phyloP scores from a whole-genome alignment of 2,888 invertebrate species.

The Carabus problematicus region DNA sequence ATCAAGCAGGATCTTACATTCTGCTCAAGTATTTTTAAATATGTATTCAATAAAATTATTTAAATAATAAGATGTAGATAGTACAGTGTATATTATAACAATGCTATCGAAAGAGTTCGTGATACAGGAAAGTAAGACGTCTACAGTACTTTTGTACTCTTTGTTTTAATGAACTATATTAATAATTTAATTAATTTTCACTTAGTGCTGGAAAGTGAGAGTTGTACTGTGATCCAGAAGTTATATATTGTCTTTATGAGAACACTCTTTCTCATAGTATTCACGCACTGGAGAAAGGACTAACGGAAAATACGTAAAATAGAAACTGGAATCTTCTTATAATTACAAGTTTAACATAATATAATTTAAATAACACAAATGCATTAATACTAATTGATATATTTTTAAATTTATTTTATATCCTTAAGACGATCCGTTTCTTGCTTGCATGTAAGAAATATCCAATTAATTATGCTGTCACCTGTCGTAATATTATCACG shows the following conservation, averaged over 20 bases:
- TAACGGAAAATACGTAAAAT: background rate
- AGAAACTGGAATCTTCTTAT: background rate
- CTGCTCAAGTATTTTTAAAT: too few species aligned
- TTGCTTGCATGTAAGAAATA: background rate
- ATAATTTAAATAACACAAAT: background rate
- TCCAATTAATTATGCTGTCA: background rate
- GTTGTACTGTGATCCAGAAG: conserved; percentile 1
- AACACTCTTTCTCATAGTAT: conserved; percentile 32
- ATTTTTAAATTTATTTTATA: background rate
- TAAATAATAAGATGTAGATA: background rate
- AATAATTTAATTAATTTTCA: conserved; percentile 21
- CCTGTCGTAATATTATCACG: too few species aligned
- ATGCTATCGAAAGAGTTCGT: background rate
- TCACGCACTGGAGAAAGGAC: conserved; percentile 6
- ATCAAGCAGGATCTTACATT: too few species aligned
- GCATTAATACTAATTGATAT: background rate
- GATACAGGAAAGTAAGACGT: background rate
- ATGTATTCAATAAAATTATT: too few species aligned
- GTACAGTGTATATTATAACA: background rate
- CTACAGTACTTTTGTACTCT: background rate
- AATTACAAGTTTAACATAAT: background rate
- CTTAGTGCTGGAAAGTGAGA: conserved; percentile 29
- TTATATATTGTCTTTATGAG: conserved; percentile 32
- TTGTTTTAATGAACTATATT: conserved; percentile 18
- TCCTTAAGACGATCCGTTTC: background rate